Base-by-base conservation (phyloP, 1,140 invertebrate species). In the Matsumurasca onukii region DNA sequence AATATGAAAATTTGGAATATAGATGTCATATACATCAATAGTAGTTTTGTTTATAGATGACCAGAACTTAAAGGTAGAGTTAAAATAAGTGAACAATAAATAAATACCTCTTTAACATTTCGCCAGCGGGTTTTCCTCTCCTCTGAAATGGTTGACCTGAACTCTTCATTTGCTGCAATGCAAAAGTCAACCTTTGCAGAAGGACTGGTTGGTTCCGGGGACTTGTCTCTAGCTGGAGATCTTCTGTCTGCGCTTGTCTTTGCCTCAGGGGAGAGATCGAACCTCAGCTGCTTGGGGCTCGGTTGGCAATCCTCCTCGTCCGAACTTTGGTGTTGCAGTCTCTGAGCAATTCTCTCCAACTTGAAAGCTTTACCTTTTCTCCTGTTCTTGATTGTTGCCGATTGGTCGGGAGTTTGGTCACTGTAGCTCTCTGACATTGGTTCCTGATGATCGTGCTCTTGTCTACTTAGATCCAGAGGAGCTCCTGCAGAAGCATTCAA, bases 351-450 rank as follows among this genome's bases (percentile, higher is more conserved):
- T 15, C 71, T 62, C n/a, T 77, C 75, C 39, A 94, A 77, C 69
- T 92, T 93, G 73, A 88, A 87, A 0, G 92, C 91, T 63, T 86
- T 87, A 0, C 91, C 91, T 77, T 94, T 94, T 68, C 92, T 85
- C 31, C 91, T 85, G 73, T 86, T 87, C 64, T 89, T 91, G 2
- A 81, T 79, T 30, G 78, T 80, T 22, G 17, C 25, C n/a, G 78
- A 79, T 22, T 78, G 80, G 1, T 75, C 74, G 13, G 76, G 78
- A 2, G 75, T 64, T 31, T 27, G 55, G 3, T 59, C 55, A 59
- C 27, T 30, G 15, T 49, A 17, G n/a, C 1, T 31, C 61, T 27
- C 25, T n/a, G 3, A 12, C 3, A 5, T 3, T 22, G 2, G 55
- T 59, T 25, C 25, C 30, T 59, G 55, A 13, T 55, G 62, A n/a